phyloP scores from a whole-genome alignment of 2,113 vertebrate species.

The Anoplopoma fimbria region DNA sequence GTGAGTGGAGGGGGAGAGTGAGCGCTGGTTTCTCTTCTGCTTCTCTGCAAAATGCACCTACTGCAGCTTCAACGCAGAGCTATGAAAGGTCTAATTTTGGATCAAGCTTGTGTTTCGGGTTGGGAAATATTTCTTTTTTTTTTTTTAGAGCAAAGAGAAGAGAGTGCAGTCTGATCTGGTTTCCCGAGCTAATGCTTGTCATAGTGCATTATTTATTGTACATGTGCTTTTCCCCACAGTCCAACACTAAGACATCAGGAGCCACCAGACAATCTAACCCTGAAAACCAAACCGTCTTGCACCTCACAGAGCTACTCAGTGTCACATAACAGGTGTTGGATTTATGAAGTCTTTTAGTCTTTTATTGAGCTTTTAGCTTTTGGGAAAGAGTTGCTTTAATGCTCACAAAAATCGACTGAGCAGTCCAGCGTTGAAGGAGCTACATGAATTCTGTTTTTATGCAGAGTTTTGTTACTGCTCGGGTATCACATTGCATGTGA shows the following conservation, averaged over 20 bases:
- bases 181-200: neutral
- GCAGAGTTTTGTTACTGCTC: neutral
- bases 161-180: slow-evolving; percentile 18
- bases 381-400: neutral
- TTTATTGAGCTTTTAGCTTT: neutral
- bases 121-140: slow-evolving; percentile 38
- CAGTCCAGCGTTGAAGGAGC: neutral
- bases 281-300: neutral
- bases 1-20: neutral
- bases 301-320: neutral
- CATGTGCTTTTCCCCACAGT: neutral
- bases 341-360: slow-evolving; percentile 1
- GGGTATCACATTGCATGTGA: slow-evolving; percentile 16
- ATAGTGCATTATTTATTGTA: slow-evolving; percentile 25
- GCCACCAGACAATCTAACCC: neutral
- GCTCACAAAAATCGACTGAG: neutral
- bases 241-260: slow-evolving; percentile 2
- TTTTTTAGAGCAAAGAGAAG: slow-evolving; percentile 33
- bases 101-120: slow-evolving; percentile 32
- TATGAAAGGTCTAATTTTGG: slow-evolving; percentile 62
- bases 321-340: neutral
- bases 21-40: slow-evolving; percentile 23
- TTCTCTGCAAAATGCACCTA: slow-evolving; percentile 41
- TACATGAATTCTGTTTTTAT: neutral
- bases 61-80: slow-evolving; percentile 46